Base-by-base conservation (phyloP, 2,797 vertebrate genomes). In the Lepidocolaptes lacrymiger region DNA sequence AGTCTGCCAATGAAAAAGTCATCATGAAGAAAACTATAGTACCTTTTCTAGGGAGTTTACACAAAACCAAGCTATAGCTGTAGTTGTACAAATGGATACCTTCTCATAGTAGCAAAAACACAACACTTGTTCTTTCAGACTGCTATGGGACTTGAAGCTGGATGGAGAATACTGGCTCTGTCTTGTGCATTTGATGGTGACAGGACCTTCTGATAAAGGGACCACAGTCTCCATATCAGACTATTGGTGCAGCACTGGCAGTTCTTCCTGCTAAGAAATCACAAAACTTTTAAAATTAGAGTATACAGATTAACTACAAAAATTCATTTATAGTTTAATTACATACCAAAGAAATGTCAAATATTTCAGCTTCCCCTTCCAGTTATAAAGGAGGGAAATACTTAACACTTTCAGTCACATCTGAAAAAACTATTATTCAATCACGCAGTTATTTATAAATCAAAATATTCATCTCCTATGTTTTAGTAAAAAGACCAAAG, bases 171-270 rank as follows among this genome's bases (percentile, higher is more conserved):
- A 14, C 23, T 41, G 32, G 9, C 54, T 54, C 8, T n/a, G 34
- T 49, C 52, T 34, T 18, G 14, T 27, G 24, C 58, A 19, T 21
- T 34, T 12, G 12, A 41, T 21, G 5, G 49, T 7, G 34, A 34
- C n/a, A 62, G n/a, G 28, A 55, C 76, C 41, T 62, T 48, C 39
- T 62, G 55, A 23, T 36, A 4, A 37, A 56, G 32, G 46, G 24
- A 34, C 22, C 10, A 2, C 0, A 0, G 43, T 58, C 8, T 14
- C 36, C 7, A 1, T 24, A 7, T 21, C 3, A 30, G 41, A 80
- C 54, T 82, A 54, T 13, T 46, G 49, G 20, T 73, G 39, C 32
- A 51, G 44, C 36, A 54, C 39, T 36, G 36, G 39, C 28, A 32
- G 46, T 9, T 81, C 49, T 62, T 87, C 48, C 36, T 61, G 32